Conservation (phyloP, 1,140 invertebrate species). For the Calliphora vicina region DNA sequence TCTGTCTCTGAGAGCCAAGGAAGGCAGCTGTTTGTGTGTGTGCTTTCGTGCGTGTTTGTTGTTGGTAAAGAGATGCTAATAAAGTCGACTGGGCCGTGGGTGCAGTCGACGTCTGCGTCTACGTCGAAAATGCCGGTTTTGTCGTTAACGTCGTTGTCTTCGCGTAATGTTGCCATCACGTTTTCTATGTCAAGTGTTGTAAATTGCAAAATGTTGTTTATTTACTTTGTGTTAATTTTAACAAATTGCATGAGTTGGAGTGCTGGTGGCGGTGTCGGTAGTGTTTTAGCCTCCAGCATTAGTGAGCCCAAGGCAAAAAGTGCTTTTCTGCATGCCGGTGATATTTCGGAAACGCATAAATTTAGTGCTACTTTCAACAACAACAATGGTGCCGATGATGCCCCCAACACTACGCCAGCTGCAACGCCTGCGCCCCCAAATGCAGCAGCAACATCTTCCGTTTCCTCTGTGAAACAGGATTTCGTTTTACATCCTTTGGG, state of each 20-base stretch:
- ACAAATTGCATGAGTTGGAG: not conserved
- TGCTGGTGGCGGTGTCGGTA: not conserved
- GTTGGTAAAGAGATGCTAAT: not conserved
- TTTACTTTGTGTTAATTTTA: constrained; percentile 22
- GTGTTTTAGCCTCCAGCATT: not conserved
- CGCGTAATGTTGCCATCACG: constrained; percentile 4
- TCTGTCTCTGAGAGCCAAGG: not conserved
- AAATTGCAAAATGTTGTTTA: constrained; percentile 19
- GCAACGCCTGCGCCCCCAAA: not conserved
- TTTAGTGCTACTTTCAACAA: not conserved
- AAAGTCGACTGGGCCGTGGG: no score
- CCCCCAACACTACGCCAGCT: not conserved
- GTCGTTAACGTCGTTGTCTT: not conserved
- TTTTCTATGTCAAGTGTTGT: constrained; percentile 33
- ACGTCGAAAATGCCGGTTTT: not conserved
- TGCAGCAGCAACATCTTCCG: not conserved
- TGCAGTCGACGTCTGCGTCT: no score
- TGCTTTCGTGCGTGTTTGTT: not conserved
- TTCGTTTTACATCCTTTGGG: not conserved
- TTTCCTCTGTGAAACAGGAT: not conserved
- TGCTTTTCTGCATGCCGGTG: not conserved
- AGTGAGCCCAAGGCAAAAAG: constrained; percentile 1
- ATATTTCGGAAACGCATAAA: not conserved
- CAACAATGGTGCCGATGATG: not conserved
- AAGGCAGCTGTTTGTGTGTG: not conserved